Conservation (phyloP, 2,888 invertebrate species). For the Macaria liturata region DNA sequence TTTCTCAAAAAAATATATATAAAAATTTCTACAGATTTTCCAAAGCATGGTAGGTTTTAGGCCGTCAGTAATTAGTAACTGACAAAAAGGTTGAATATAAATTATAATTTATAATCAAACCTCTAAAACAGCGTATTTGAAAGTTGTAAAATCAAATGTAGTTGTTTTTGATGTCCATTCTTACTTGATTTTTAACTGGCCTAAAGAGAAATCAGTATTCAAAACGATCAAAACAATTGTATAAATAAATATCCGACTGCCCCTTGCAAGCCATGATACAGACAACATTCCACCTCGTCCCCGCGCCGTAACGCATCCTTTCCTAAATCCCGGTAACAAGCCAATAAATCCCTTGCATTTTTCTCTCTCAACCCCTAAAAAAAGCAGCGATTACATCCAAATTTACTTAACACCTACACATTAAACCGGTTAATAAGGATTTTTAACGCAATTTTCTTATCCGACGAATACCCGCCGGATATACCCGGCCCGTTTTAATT, state of each 20-base stretch:
- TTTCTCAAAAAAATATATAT: no score
- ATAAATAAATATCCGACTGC: conserved; percentile 68
- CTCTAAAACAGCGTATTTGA: no score
- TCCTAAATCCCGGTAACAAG: conserved; percentile 82
- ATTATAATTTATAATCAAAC: no score
- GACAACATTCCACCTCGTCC: conserved; percentile 63
- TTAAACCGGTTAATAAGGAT: conserved; percentile 75
- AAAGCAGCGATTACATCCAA: conserved; percentile 80
- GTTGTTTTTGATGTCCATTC: no score
- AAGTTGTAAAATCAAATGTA: no score
- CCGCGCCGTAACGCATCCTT: conserved; percentile 64
- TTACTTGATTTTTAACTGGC: no score
- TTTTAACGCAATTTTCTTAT: conserved; percentile 75
- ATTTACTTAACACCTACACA: conserved; percentile 83
- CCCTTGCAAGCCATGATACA: conserved; percentile 63
- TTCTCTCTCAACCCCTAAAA: conserved; percentile 64
- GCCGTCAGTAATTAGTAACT: no score
- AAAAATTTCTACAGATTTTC: no score
- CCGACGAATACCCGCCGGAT: conserved; percentile 48
- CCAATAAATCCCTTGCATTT: conserved; percentile 82
- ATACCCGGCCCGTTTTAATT: conserved; percentile 68
- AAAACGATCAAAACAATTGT: conserved; percentile 62
- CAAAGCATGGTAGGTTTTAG: no score
- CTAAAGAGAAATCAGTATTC: conserved; percentile 28
- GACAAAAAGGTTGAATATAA: no score